Base-by-base conservation (phyloP, 2,797 vertebrate genomes). In the Sternotherus odoratus region DNA sequence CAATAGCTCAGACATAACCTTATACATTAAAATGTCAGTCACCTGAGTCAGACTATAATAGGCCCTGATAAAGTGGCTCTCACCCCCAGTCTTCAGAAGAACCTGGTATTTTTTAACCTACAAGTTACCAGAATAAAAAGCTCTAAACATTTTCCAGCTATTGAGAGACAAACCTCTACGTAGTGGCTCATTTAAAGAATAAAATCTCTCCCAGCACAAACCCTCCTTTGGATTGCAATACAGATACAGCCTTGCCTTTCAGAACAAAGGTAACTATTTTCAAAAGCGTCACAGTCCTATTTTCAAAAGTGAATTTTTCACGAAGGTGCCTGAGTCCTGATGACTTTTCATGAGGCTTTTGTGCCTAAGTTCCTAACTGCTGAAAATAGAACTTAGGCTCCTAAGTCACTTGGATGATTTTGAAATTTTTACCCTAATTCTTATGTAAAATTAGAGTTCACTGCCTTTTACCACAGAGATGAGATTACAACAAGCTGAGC, bases 401-500 rank as follows among this genome's bases (percentile, higher is more conserved):
- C 48, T 26, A 36, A 54, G 49, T 77, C 84, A 63, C 33, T n/a
- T 28, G 75, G 17, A 10, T 15, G 81, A 77, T 3, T 43, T 78
- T 79, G 77, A 56, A 94, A 88, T 63, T 0, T 1, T 46, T 39
- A 53, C 28, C 0, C 0, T 78, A 82, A 26, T 50, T 39, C 46
- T 43, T 19, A 48, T 39, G 12, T 16, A 79, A 79, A 79, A 57
- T 36, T 30, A 82, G 51, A 77, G 60, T 11, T 84, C 43, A n/a
- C 2, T 16, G 57, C 39, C 17, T 72, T 72, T 72, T 72, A 17
- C 28, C 36, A 3, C 19, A n/a, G 54, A 43, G 17, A 74, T 12
- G 49, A 87, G 8, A 85, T 3, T 10, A 10, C 3, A 33, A 63
- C 79, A 46, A 19, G 46, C 48, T 46, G 83, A 85, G 3, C 24